Evolutionary conservation across 2,888 invertebrate genomes (phyloP).

Genomic region (Lochmaea crataegi): DNA sequence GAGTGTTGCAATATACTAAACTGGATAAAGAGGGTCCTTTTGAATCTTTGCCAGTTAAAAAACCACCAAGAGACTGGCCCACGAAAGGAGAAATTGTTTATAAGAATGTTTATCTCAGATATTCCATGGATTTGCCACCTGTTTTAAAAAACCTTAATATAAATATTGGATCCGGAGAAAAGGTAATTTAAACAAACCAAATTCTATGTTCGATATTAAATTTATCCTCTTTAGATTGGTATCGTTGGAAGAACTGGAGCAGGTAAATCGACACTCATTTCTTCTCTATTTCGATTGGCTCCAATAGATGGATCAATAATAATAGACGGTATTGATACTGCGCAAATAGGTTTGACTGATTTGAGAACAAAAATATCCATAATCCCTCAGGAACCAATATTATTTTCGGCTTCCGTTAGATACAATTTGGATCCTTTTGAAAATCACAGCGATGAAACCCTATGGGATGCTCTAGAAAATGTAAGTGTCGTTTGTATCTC

Average conservation of each 20-base stretch:
- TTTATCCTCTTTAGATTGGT: slow-evolving; percentile 26
- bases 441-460: slow-evolving; percentile 75
- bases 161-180: slow-evolving; percentile 73
- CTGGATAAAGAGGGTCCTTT: slow-evolving; percentile 74
- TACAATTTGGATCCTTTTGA: slow-evolving; percentile 88
- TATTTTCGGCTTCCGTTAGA: slow-evolving; percentile 84
- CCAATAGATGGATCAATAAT: slow-evolving; percentile 79
- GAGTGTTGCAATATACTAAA: slow-evolving; percentile 81
- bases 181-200: slow-evolving; percentile 64
- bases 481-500: slow-evolving; percentile 9
- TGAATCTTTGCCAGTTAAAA: slow-evolving; percentile 68
- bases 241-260: slow-evolving; percentile 38
- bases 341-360: slow-evolving; percentile 77
- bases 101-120: slow-evolving; percentile 72
- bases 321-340: slow-evolving; percentile 80
- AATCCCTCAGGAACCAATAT: slow-evolving; percentile 83
- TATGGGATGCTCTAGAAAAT: slow-evolving; percentile 81
- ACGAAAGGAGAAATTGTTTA: slow-evolving; percentile 71
- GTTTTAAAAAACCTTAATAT: slow-evolving; percentile 78
- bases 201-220: too few species aligned
- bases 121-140: slow-evolving; percentile 71
- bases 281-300: slow-evolving; percentile 84
- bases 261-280: slow-evolving; percentile 84
- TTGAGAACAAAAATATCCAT: slow-evolving; percentile 85
- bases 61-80: slow-evolving; percentile 73